Conservation (phyloP, 2,797 vertebrate genomes). For the Protonibea diacanthus region DNA sequence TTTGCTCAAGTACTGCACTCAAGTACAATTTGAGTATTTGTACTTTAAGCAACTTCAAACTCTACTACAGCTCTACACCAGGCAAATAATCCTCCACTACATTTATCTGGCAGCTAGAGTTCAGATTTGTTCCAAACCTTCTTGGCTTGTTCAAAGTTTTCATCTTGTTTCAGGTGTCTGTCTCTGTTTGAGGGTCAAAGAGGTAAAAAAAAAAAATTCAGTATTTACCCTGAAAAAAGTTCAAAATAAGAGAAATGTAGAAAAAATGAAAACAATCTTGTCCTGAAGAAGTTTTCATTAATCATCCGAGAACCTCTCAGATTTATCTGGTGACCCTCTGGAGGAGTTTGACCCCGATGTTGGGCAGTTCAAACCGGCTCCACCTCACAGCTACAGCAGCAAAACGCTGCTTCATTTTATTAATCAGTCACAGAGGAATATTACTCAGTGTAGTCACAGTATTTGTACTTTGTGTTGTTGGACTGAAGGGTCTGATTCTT, state of each 20-base stretch:
- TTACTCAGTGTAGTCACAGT: background rate
- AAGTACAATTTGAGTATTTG: background rate
- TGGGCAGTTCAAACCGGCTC: background rate
- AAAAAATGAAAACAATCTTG: background rate
- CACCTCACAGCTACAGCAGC: background rate
- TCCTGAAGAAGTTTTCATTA: background rate
- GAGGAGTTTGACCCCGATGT: background rate
- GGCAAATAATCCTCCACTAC: background rate
- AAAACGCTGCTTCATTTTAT: background rate
- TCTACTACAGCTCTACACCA: too few relatives aligned
- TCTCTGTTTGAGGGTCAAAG: too few relatives aligned
- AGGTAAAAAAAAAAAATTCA: background rate
- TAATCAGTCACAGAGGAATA: background rate
- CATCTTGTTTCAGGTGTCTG: too few relatives aligned
- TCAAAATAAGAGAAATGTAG: background rate
- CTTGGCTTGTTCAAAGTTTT: too few relatives aligned
- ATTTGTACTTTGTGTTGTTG: background rate
- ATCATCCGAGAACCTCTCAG: background rate
- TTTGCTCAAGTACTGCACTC: too few relatives aligned
- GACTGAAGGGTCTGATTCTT: background rate
- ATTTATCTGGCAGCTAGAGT: background rate
- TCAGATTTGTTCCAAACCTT: background rate
- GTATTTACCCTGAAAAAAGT: background rate
- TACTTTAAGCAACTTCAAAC: background rate
- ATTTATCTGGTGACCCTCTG: constrained; percentile 2